phyloP scores from a whole-genome alignment of 1,140 invertebrate genomes.

The Sarcophaga bullata region DNA sequence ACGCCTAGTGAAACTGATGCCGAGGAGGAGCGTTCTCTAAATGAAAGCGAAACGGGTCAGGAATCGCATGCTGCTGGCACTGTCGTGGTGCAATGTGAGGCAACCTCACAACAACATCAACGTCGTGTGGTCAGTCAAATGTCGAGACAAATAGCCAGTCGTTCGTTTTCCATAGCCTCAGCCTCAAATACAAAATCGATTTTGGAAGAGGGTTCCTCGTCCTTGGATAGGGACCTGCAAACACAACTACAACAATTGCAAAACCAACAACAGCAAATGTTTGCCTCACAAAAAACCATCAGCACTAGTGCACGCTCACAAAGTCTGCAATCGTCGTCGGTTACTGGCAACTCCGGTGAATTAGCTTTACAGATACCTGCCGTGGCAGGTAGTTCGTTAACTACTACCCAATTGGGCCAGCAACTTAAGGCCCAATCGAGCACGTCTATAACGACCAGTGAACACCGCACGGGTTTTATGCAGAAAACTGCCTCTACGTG shows the following conservation, averaged over 20 bases:
- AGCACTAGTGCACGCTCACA: slow-evolving; percentile 60
- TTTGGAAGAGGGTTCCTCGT: slow-evolving; percentile 26
- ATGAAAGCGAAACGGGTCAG: slow-evolving; percentile 48
- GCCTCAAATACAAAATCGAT: slow-evolving; percentile 18
- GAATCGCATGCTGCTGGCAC: neutral
- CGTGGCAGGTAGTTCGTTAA: slow-evolving; percentile 21
- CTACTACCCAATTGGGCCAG: slow-evolving; percentile 47
- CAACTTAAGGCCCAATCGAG: slow-evolving; percentile 63
- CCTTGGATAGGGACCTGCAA: slow-evolving; percentile 38
- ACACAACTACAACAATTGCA: slow-evolving; percentile 43
- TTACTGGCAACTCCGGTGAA: slow-evolving; percentile 46
- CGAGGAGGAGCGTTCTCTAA: slow-evolving; percentile 58
- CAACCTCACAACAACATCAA: slow-evolving; percentile 22
- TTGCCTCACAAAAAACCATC: slow-evolving; percentile 55
- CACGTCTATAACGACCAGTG: slow-evolving; percentile 60
- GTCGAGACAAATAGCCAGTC: slow-evolving; percentile 55
- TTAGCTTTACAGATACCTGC: slow-evolving; percentile 28
- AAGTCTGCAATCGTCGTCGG: slow-evolving; percentile 61
- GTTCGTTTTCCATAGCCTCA: slow-evolving; percentile 58
- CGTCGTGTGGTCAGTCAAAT: slow-evolving; percentile 44
- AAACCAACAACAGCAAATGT: slow-evolving; percentile 34
- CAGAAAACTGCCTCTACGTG: slow-evolving; percentile 48
- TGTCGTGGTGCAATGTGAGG: neutral
- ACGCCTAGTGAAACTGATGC: slow-evolving; percentile 62
- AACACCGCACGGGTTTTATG: slow-evolving; percentile 55